These are phyloP conservation scores for Alosa sapidissima DNA, from an alignment of 2,797 vertebrate genomes.

Conservation along the genomic window DNA sequence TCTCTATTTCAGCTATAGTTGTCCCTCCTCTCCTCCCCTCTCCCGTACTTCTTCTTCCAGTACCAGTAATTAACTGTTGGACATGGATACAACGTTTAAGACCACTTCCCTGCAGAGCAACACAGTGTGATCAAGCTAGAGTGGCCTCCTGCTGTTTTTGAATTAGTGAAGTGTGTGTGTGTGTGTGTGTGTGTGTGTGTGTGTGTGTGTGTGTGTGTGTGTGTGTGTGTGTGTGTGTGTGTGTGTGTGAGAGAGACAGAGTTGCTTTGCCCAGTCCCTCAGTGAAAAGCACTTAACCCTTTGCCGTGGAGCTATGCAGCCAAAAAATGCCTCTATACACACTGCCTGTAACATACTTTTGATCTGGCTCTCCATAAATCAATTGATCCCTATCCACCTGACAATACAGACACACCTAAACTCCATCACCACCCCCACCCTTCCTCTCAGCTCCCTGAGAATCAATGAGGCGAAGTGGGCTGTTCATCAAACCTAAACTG, in stretches of 20 bases:
- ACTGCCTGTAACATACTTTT: neutral
- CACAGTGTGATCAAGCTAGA: neutral
- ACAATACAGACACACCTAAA: neutral
- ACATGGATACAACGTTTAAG: neutral
- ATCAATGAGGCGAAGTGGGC: neutral
- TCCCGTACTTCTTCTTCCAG: neutral
- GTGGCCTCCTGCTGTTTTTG: neutral
- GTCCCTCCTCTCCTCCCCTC: neutral
- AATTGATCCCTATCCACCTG: neutral
- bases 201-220: neutral
- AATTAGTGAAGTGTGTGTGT: neutral
- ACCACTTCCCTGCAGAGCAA: neutral
- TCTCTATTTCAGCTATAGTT: neutral
- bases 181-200: neutral
- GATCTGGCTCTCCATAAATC: neutral
- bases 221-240: neutral
- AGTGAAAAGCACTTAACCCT: neutral
- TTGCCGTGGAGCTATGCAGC: neutral
- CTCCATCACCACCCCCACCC: neutral
- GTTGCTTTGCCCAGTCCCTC: neutral
- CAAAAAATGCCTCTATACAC: neutral
- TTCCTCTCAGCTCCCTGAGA: neutral
- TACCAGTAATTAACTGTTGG: neutral
- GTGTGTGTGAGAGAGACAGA: neutral
- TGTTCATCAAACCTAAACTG: neutral